Conservation (phyloP, 2,113 vertebrate genomes). For the Steatornis caripensis region DNA sequence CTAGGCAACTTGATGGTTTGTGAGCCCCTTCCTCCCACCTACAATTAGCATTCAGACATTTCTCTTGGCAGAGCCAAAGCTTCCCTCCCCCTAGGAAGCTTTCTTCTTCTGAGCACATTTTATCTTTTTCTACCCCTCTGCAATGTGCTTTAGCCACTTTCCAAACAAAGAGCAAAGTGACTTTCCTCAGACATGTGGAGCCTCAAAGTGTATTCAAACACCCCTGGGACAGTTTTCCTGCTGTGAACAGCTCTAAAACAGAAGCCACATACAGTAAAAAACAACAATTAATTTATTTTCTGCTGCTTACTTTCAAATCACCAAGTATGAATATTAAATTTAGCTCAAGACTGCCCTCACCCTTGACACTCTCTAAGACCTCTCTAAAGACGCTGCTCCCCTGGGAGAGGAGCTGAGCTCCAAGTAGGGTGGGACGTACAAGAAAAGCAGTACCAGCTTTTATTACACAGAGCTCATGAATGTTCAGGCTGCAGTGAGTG, state of each 20-base stretch:
- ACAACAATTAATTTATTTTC: background rate
- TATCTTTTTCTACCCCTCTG: constrained; percentile 15
- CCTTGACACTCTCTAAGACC: background rate
- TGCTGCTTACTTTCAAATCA: background rate
- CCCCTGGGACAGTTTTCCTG: background rate
- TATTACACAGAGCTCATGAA: background rate
- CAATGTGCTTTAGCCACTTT: constrained; percentile 54
- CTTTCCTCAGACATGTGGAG: constrained; percentile 38
- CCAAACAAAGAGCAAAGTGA: constrained; percentile 52
- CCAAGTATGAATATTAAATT: background rate
- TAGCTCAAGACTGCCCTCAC: background rate
- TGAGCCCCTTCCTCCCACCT: constrained; percentile 20
- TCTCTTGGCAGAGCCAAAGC: constrained; percentile 24
- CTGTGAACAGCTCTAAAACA: background rate
- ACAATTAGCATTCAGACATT: constrained; percentile 50
- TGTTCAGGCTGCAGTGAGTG: background rate
- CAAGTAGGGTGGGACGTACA: background rate
- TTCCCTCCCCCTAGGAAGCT: constrained; percentile 18
- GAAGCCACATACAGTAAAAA: background rate
- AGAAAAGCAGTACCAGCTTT: background rate
- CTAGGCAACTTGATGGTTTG: constrained; percentile 7
- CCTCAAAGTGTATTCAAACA: background rate
- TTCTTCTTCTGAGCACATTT: constrained; percentile 43
- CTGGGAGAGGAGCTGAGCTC: background rate
- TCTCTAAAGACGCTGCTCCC: background rate